Evolutionary conservation across 2,797 vertebrate species (phyloP).

Genomic region (Rhodeus uyekii): DNA sequence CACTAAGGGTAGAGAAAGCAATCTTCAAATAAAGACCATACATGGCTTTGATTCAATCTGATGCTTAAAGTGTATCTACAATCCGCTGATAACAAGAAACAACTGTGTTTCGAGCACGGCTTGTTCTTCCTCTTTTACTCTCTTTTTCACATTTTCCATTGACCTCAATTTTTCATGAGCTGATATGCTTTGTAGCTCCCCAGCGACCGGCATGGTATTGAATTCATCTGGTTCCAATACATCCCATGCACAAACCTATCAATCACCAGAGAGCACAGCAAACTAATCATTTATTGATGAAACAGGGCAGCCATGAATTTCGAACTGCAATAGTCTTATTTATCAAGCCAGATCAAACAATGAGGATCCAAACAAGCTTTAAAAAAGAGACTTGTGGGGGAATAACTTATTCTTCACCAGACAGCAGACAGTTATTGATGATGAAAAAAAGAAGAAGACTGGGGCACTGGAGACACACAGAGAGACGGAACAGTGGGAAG

Average conservation of each 20-base stretch:
- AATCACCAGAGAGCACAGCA: conserved; percentile 80
- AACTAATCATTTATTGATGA: conserved; percentile 87
- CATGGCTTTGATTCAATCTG: conserved; percentile 39
- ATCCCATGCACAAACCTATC: conserved; percentile 79
- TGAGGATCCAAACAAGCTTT: conserved; percentile 83
- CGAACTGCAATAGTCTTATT: conserved; percentile 84
- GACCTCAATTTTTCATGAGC: conserved; percentile 82
- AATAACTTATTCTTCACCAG: conserved; percentile 79
- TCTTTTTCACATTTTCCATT: conserved; percentile 70
- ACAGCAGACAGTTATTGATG: conserved; percentile 78
- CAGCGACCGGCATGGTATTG: conserved; percentile 75
- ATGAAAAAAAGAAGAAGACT: conserved; percentile 61
- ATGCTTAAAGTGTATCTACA: conserved; percentile 44
- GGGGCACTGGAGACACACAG: conserved; percentile 53
- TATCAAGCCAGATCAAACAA: conserved; percentile 86
- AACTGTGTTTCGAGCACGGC: conserved; percentile 60
- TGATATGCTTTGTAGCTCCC: conserved; percentile 79
- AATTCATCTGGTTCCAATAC: conserved; percentile 85
- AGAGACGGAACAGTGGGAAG: conserved; percentile 53
- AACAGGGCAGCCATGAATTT: conserved; percentile 80
- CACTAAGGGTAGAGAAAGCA: conserved; percentile 59
- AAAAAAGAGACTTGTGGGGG: conserved; percentile 72
- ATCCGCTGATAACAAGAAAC: conserved; percentile 54
- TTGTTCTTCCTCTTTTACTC: conserved; percentile 37
- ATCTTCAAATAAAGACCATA: conserved; percentile 42